Base-by-base conservation (phyloP, 2,888 invertebrate species). In the Odontocerum albicorne region DNA sequence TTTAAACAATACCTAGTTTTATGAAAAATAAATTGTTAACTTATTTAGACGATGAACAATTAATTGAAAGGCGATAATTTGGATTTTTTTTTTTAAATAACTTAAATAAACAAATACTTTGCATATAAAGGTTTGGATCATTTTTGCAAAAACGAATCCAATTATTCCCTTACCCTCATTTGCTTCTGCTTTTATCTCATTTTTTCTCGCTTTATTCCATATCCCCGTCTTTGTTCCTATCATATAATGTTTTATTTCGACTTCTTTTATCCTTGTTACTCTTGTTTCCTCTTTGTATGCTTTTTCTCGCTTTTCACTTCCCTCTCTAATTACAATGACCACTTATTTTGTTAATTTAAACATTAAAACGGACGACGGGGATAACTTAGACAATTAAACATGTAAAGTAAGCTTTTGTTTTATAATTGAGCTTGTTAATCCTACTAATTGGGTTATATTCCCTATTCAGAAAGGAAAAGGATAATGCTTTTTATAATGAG, bases 291-390 rank as follows among this genome's bases (percentile, higher is more conserved):
- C n/a, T n/a, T n/a, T n/a, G n/a, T n/a, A n/a, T 42, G 21, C 16
- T 33, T 17, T 19, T 31, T 43, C 50, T 20, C 21, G 40, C 42
- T 20, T 49, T 32, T 6, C 55, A 15, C 51, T 42, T 44, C 21
- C 33, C 21, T 19, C 21, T 44, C 53, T 57, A 60, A 60, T 60
- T 60, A 55, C 38, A 45, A 33, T 39, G 46, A 60, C 54, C 56
- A 57, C 60, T 57, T 60, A 57, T 60, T 55, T 60, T 55, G 57
- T 55, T 57, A 55, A 57, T 60, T 57, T 55, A 55, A 52, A 57
- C 55, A 52, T 52, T 44, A 59, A 50, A 51, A 47, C 46, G 55
- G 49, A 52, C 59, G 52, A 40, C 42, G 21, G 50, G 47, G 51
- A 49, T 49, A 53, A 49, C 20, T 10, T 22, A 57, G 49, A 42